phyloP scores from a whole-genome alignment of 2,797 vertebrate species.

The Ciconia nigra region DNA sequence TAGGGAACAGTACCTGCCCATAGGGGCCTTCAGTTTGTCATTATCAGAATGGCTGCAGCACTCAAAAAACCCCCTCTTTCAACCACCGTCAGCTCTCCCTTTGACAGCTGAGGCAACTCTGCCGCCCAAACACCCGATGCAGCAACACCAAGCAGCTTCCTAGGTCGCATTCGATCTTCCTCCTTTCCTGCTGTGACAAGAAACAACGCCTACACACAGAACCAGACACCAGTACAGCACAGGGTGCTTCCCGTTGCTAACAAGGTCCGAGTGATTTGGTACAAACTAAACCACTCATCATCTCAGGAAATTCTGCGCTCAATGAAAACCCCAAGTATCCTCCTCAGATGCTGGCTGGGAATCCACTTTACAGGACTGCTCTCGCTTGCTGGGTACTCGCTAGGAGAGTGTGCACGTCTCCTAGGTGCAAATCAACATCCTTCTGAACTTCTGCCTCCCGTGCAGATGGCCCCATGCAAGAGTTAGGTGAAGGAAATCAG shows the following conservation, averaged over 20 bases:
- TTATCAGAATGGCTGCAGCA: background rate
- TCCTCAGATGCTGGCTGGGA: background rate
- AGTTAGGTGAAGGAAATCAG: rapidly evolving
- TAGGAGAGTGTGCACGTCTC: rapidly evolving
- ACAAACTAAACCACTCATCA: background rate
- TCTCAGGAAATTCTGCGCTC: background rate
- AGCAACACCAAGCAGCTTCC: background rate
- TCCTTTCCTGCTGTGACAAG: background rate
- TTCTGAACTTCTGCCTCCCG: background rate
- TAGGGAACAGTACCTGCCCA: background rate
- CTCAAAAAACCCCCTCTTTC: background rate
- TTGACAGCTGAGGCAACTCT: background rate
- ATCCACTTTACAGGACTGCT: background rate
- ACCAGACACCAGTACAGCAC: background rate
- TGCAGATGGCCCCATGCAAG: rapidly evolving
- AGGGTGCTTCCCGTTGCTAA: background rate
- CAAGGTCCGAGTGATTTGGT: background rate
- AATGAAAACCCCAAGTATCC: background rate
- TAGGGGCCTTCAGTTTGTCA: background rate
- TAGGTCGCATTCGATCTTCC: background rate
- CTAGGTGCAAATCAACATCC: background rate
- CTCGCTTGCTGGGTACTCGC: background rate
- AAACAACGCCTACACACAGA: background rate
- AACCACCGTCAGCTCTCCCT: background rate
- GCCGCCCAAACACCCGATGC: background rate